These are phyloP conservation scores for Amiota communis DNA, from an alignment of 2,888 invertebrate species.

Conservation along the genomic window DNA sequence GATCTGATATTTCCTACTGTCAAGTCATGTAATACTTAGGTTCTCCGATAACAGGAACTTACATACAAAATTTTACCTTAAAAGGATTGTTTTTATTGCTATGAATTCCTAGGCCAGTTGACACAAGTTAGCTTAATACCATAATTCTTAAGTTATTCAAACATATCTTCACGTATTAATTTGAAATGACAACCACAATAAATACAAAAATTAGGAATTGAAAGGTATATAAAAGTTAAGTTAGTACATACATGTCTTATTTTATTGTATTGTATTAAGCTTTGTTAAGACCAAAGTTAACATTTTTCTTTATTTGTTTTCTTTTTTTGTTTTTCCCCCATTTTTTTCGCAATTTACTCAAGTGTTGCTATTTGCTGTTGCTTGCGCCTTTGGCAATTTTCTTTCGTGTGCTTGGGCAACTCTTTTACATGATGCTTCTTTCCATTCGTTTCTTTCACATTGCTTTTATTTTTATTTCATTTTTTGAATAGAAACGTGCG, in stretches of 20 bases:
- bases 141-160: too few species aligned
- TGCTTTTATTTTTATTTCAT: slow-evolving; percentile 3
- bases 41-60: too few species aligned
- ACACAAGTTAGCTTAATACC: too few species aligned
- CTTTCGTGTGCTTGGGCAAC: background rate
- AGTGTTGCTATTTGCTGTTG: background rate
- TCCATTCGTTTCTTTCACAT: background rate
- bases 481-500: background rate
- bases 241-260: too few species aligned
- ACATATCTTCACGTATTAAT: too few species aligned
- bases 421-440: background rate
- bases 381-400: background rate
- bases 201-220: background rate
- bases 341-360: background rate
- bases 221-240: background rate
- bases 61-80: too few species aligned
- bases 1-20: too few species aligned
- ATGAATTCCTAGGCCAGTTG: too few species aligned
- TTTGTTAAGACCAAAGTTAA: background rate
- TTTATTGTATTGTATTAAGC: background rate
- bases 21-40: too few species aligned
- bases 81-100: too few species aligned
- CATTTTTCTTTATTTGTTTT: background rate
- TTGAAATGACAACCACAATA: too few species aligned
- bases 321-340: too few species aligned